phyloP scores from a whole-genome alignment of 2,113 vertebrate genomes.

The Pseudopodoces humilis region DNA sequence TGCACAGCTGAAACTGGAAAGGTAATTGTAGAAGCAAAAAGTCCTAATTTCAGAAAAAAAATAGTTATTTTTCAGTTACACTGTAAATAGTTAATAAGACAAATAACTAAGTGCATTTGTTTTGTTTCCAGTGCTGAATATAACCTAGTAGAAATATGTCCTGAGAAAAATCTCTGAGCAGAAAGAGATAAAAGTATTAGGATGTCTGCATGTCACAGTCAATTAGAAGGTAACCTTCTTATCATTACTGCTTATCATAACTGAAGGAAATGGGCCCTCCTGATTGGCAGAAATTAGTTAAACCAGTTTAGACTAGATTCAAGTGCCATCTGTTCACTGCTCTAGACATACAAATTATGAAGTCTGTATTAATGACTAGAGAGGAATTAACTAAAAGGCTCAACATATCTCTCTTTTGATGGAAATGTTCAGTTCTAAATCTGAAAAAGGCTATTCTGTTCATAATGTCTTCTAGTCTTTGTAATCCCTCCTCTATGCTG shows the following conservation, averaged over 20 bases:
- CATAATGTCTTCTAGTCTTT: accelerated
- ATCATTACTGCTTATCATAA: slow-evolving; percentile 49
- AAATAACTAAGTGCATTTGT: background rate
- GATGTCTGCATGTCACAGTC: slow-evolving; percentile 22
- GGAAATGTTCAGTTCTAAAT: background rate
- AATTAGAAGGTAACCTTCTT: slow-evolving; percentile 45
- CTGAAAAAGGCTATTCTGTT: background rate
- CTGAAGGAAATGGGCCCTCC: slow-evolving; percentile 14
- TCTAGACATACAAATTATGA: background rate
- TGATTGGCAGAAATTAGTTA: slow-evolving; percentile 38
- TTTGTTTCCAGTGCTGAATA: background rate
- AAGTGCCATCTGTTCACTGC: slow-evolving; percentile 14
- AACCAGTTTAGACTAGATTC: slow-evolving; percentile 2
- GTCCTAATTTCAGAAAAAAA: background rate
- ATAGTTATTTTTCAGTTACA: background rate
- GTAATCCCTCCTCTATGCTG: background rate
- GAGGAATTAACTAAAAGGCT: background rate
- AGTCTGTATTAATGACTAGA: background rate
- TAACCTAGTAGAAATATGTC: background rate
- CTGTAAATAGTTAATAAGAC: background rate
- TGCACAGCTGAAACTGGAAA: background rate
- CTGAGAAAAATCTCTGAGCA: background rate
- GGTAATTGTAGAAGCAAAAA: background rate
- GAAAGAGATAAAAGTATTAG: slow-evolving; percentile 53
- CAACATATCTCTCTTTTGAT: background rate